Percentiles rank a stretch among this genome's conserved stretches.
Conservation (phyloP, 2,888 invertebrate species). For the Cephus rjabovi region DNA sequence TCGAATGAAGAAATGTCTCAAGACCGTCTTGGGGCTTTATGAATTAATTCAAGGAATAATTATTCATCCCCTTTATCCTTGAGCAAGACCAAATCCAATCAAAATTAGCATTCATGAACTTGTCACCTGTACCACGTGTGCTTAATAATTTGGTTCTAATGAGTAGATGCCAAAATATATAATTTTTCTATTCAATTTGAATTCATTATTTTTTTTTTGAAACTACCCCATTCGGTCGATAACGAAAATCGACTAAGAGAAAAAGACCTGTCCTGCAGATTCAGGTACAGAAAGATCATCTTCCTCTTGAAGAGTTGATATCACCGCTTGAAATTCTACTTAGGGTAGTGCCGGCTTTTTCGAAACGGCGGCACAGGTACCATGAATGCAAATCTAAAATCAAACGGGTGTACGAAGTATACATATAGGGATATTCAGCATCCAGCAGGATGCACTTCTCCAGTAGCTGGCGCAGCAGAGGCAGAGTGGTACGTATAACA, state of each 20-base stretch:
- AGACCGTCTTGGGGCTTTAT: neutral
- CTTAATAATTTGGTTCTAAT: neutral
- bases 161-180: neutral
- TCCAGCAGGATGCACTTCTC: neutral
- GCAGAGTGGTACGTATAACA: slow-evolving; percentile 28
- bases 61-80: neutral
- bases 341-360: neutral
- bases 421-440: neutral
- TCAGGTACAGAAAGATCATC: neutral
- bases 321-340: neutral
- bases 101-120: neutral
- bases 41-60: neutral
- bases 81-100: neutral
- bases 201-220: neutral
- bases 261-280: neutral
- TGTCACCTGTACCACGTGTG: neutral
- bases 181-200: neutral
- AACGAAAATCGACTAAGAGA: neutral
- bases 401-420: slow-evolving; percentile 45
- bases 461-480: neutral
- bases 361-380: neutral
- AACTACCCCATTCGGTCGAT: neutral
- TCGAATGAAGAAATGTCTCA: neutral
- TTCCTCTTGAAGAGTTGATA: neutral
- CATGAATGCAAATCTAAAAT: slow-evolving; percentile 29